Conservation (phyloP, 2,797 vertebrate genomes). For the Petrocephalus schoutedeni region DNA sequence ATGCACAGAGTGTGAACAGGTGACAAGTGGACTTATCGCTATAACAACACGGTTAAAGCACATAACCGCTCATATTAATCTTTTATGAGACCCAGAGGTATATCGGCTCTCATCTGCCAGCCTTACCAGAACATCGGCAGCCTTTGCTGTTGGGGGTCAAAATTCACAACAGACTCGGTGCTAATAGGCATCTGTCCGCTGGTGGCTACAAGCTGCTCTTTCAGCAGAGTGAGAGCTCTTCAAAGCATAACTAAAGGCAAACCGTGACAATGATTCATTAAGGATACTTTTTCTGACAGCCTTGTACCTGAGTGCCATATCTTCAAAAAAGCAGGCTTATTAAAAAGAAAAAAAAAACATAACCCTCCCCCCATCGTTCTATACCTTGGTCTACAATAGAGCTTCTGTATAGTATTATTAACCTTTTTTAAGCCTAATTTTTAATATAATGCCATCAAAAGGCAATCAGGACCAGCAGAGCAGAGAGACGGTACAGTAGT, state of each 20-base stretch:
- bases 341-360: slow-evolving; percentile 52
- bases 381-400: slow-evolving; percentile 62
- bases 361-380: slow-evolving; percentile 51
- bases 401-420: slow-evolving; percentile 69
- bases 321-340: slow-evolving; percentile 56
- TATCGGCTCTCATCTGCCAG: not conserved
- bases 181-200: not conserved
- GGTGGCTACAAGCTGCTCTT: not conserved
- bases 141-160: not conserved
- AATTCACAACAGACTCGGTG: not conserved
- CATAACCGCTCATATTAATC: not conserved
- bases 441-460: slow-evolving; percentile 74
- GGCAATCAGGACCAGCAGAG: slow-evolving; percentile 59
- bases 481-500: slow-evolving; percentile 56
- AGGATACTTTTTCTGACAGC: slow-evolving; percentile 49
- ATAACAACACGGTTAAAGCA: not conserved
- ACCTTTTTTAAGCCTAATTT: slow-evolving; percentile 69
- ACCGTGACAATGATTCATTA: slow-evolving; percentile 62
- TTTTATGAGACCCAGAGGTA: not conserved
- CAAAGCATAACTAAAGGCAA: slow-evolving; percentile 32
- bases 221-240: not conserved
- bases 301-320: slow-evolving; percentile 57
- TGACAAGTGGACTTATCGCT: not conserved
- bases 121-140: not conserved
- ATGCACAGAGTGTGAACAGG: slow-evolving; percentile 13